These are phyloP conservation scores for Muntiacus reevesi DNA, from an alignment of 2,113 vertebrate genomes.

Conservation along the genomic window DNA sequence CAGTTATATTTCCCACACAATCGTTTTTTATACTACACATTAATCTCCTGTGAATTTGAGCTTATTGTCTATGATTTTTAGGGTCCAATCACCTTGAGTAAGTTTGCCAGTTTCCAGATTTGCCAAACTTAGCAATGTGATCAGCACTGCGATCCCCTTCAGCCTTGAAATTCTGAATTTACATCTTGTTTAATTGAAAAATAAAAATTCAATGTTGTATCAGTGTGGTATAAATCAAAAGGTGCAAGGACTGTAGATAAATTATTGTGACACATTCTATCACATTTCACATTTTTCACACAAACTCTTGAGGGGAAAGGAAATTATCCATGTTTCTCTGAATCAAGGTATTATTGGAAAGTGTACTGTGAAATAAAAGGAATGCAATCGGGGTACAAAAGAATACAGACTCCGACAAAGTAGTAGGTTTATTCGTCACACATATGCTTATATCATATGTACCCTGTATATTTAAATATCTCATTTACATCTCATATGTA, in stretches of 20 bases:
- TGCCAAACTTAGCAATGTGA: background rate
- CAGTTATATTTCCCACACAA: background rate
- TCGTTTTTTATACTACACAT: background rate
- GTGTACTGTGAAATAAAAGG: background rate
- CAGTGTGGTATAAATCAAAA: background rate
- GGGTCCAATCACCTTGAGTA: background rate
- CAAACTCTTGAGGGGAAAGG: background rate
- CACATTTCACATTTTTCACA: constrained; percentile 4
- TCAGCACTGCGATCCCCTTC: background rate
- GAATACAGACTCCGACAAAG: background rate
- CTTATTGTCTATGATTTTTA: background rate
- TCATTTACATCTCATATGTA: background rate
- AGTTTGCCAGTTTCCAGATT: background rate
- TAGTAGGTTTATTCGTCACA: background rate
- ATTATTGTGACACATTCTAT: background rate
- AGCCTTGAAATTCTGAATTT: background rate
- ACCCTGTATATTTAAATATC: background rate
- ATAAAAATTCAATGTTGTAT: background rate
- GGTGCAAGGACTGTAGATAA: background rate
- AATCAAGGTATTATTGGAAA: background rate
- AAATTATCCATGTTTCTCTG: background rate
- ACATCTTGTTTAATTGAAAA: constrained; percentile 8
- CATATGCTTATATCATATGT: background rate
- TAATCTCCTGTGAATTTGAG: background rate
- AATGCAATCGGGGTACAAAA: background rate